phyloP scores from a whole-genome alignment of 2,113 vertebrate species.

The Brevimyrus niger region DNA sequence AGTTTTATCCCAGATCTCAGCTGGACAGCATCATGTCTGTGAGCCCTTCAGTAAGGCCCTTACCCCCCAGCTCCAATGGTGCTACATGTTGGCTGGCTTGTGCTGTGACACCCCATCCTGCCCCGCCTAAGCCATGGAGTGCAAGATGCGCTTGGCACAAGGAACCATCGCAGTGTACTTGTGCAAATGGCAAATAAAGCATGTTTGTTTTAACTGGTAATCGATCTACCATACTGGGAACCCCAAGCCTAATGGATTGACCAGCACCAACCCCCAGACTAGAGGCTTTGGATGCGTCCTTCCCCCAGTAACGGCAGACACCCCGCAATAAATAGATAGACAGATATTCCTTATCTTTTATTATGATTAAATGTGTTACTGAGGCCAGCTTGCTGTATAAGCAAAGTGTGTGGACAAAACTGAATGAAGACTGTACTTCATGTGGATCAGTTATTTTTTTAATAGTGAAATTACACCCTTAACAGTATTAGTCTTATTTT shows the following conservation, averaged over 20 bases:
- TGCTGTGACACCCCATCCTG: too few species aligned
- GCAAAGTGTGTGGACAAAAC: background rate
- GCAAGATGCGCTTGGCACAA: too few species aligned
- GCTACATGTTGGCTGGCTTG: too few species aligned
- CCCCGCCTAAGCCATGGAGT: too few species aligned
- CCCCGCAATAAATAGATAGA: background rate
- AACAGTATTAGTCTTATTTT: background rate
- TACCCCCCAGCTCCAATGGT: too few species aligned
- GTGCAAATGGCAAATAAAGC: too few species aligned
- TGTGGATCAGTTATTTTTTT: background rate
- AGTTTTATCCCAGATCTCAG: too few species aligned
- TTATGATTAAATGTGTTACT: background rate
- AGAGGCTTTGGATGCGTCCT: too few species aligned
- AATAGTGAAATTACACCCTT: background rate
- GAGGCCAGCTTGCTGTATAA: background rate
- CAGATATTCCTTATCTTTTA: background rate
- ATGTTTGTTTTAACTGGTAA: background rate
- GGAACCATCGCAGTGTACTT: too few species aligned
- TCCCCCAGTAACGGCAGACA: background rate
- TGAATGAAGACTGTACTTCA: background rate
- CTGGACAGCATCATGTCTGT: too few species aligned
- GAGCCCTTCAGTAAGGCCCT: too few species aligned
- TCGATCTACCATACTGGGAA: background rate
- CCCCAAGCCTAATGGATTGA: background rate
- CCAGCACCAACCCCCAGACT: background rate